A percentile compares a stretch with the other conserved stretches of the same genome.
phyloP scores from a whole-genome alignment of 1,140 invertebrate species.

The Mycetomoellerius zeteki region DNA sequence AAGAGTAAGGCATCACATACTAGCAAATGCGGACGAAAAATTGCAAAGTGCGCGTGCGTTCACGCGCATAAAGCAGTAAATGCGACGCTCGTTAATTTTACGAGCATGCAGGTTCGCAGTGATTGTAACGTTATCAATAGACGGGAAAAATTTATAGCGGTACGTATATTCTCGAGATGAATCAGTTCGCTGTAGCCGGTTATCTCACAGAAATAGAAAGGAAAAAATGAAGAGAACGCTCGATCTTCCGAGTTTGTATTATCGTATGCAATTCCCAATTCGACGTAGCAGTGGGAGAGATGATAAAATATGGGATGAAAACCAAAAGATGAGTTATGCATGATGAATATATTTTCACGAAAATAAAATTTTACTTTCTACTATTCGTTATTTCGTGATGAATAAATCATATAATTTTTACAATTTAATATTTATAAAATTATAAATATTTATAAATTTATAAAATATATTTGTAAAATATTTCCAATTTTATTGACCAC shows the following conservation, averaged over 20 bases:
- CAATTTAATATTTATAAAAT: neutral
- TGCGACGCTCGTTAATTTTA: conserved; percentile 54
- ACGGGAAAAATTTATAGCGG: conserved; percentile 29
- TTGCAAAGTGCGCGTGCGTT: neutral
- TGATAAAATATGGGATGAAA: conserved; percentile 15
- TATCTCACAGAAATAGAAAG: neutral
- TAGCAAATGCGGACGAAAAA: conserved; percentile 9
- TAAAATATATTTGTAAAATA: neutral
- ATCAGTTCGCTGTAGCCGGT: neutral
- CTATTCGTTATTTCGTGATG: neutral
- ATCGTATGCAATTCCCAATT: neutral
- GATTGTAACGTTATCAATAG: conserved; percentile 42
- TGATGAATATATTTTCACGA: neutral
- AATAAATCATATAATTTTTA: neutral
- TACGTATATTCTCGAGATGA: neutral
- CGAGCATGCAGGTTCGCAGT: conserved; percentile 18
- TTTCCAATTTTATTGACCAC: neutral
- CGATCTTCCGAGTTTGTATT: neutral
- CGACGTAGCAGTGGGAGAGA: neutral
- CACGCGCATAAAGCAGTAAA: neutral
- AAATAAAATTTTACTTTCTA: neutral
- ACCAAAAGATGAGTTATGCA: neutral
- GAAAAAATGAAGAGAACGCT: neutral
- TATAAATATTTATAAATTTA: neutral
- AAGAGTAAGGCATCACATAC: neutral